Conservation (phyloP, 1,140 invertebrate genomes). For the Marisa cornuarietis region DNA sequence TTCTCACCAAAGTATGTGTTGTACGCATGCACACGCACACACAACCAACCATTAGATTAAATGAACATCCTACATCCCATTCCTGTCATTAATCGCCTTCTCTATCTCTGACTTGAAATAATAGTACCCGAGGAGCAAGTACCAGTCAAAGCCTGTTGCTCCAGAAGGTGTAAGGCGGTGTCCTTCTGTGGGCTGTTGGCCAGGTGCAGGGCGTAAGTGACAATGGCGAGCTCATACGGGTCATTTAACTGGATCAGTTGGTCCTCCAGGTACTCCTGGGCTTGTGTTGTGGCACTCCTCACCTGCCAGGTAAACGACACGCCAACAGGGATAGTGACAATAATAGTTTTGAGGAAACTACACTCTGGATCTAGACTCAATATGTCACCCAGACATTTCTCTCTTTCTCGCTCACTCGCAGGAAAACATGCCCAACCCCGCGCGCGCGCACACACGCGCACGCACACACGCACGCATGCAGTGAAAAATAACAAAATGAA, state of each 20-base stretch:
- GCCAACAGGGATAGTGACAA: too few relatives aligned
- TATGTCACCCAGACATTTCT: too few relatives aligned
- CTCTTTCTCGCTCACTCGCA: too few relatives aligned
- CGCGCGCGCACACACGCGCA: too few relatives aligned
- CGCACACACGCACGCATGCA: background rate
- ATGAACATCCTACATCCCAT: too few relatives aligned
- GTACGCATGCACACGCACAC: too few relatives aligned
- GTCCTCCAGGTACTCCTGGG: slow-evolving; percentile 80
- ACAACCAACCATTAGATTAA: too few relatives aligned
- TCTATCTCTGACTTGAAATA: background rate
- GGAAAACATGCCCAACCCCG: too few relatives aligned
- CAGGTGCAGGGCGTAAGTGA: slow-evolving; percentile 71
- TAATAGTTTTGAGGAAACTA: too few relatives aligned
- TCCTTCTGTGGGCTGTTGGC: slow-evolving; percentile 77
- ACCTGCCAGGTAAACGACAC: slow-evolving; percentile 22
- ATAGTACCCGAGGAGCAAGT: slow-evolving; percentile 66
- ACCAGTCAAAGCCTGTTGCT: slow-evolving; percentile 63
- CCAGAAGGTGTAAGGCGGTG: slow-evolving; percentile 74
- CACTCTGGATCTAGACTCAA: too few relatives aligned
- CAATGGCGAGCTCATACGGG: slow-evolving; percentile 77
- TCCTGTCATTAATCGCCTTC: background rate
- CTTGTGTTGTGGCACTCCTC: slow-evolving; percentile 75
- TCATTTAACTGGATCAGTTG: slow-evolving; percentile 74
- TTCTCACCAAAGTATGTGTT: too few relatives aligned
- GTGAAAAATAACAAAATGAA: too few relatives aligned